phyloP scores from a whole-genome alignment of 2,113 vertebrate species.

The Anthoscopus minutus region DNA sequence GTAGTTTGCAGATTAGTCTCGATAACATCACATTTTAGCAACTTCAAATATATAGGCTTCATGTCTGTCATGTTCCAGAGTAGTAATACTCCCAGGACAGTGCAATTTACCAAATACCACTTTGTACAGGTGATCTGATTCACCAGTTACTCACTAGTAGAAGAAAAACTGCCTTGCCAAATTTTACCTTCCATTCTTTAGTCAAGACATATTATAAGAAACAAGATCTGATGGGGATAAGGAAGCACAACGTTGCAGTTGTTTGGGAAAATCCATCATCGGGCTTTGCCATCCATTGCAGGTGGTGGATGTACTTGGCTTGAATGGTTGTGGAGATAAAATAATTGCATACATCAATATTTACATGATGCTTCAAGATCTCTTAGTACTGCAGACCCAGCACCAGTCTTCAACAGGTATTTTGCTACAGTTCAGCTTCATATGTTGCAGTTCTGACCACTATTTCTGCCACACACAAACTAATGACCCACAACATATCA shows the following conservation, averaged over 20 bases:
- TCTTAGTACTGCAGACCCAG: not conserved
- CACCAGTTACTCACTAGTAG: not conserved
- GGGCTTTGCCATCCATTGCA: not conserved
- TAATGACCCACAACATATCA: constrained; percentile 65
- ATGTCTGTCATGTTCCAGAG: constrained; percentile 25
- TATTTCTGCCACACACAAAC: not conserved
- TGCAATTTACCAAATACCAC: constrained; percentile 53
- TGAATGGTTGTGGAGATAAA: constrained; percentile 34
- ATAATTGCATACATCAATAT: not conserved
- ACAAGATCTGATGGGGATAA: constrained; percentile 11
- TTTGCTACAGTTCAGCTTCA: not conserved
- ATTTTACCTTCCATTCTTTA: not conserved
- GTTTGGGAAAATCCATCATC: not conserved
- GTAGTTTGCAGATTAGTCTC: constrained; percentile 17
- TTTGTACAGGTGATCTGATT: not conserved
- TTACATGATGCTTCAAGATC: not conserved
- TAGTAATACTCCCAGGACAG: constrained; percentile 34
- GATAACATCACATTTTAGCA: not conserved
- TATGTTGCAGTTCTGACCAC: constrained; percentile 38
- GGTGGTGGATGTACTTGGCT: not conserved
- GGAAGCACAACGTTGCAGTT: not conserved
- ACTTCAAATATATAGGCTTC: not conserved
- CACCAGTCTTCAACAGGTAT: not conserved
- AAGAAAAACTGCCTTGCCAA: constrained; percentile 1
- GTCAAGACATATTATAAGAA: not conserved